Evolutionary conservation across 2,113 vertebrate genomes (phyloP).

Genomic region (Erpornis zantholeuca): DNA sequence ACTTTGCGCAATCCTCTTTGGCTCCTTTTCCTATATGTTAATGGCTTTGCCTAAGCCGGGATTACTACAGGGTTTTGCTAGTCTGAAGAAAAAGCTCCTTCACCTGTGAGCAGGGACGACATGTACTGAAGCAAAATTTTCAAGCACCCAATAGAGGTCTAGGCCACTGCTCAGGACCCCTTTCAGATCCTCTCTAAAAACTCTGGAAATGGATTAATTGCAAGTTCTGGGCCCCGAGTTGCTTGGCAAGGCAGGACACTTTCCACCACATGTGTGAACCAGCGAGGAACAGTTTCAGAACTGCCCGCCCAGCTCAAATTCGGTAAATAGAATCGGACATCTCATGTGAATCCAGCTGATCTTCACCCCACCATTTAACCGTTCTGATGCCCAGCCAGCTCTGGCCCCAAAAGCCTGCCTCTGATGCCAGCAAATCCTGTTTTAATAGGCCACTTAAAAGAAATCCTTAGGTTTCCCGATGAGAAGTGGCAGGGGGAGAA

Average conservation of each 20-base stretch:
- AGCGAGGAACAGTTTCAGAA: neutral
- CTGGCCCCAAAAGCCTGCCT: neutral
- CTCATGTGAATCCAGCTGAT: neutral
- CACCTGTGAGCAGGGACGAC: neutral
- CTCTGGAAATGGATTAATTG: neutral
- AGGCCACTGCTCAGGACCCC: neutral
- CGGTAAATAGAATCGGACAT: conserved; percentile 20
- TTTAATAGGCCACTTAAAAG: conserved; percentile 62
- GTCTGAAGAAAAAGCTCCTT: neutral
- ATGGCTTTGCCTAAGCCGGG: neutral
- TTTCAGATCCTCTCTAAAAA: neutral
- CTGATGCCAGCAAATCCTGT: conserved; percentile 38
- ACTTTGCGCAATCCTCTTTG: neutral
- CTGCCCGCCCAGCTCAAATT: neutral
- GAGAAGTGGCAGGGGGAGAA: conserved; percentile 37
- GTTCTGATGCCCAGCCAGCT: conserved; percentile 48
- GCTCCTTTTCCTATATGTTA: neutral
- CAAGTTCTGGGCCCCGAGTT: rapidly evolving
- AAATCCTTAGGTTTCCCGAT: conserved; percentile 14
- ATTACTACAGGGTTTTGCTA: neutral
- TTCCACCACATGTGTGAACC: neutral
- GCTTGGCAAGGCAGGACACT: neutral
- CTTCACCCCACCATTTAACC: conserved; percentile 26
- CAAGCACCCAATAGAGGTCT: neutral
- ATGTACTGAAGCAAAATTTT: neutral